Conservation (phyloP, 1,140 invertebrate species). For the Eurosta solidaginis region DNA sequence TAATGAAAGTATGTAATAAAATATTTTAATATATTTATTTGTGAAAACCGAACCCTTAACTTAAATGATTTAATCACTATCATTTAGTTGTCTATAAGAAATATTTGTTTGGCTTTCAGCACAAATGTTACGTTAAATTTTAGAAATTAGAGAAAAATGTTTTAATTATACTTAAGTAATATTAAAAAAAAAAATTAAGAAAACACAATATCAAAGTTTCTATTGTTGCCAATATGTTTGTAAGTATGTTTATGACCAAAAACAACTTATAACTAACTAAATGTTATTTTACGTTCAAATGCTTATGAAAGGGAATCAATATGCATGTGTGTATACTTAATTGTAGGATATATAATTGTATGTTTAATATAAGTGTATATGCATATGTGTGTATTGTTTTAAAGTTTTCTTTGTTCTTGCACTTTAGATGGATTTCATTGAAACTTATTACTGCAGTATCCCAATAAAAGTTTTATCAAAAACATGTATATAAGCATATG, state of each 20-base stretch:
- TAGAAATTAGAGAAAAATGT: no score
- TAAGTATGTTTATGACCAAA: not conserved
- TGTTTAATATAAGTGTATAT: not conserved
- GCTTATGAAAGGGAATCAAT: not conserved
- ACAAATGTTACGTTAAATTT: no score
- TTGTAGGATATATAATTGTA: not conserved
- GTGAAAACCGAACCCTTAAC: no score
- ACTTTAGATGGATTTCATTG: conserved; percentile 28
- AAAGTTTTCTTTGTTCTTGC: conserved; percentile 24
- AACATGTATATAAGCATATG: not conserved
- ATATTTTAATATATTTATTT: not conserved
- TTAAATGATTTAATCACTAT: no score
- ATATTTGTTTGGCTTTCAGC: no score
- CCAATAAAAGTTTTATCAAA: not conserved
- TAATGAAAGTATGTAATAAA: not conserved
- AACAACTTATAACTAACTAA: not conserved
- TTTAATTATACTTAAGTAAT: not conserved
- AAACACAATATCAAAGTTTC: conserved; percentile 12
- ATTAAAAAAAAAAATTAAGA: not conserved
- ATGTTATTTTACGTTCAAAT: not conserved
- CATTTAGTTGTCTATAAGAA: no score
- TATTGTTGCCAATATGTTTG: not conserved
- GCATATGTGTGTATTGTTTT: not conserved
- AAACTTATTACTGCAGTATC: conserved; percentile 23
- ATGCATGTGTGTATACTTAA: not conserved